phyloP scores from a whole-genome alignment of 2,888 invertebrate genomes.

The Hedya salicella region DNA sequence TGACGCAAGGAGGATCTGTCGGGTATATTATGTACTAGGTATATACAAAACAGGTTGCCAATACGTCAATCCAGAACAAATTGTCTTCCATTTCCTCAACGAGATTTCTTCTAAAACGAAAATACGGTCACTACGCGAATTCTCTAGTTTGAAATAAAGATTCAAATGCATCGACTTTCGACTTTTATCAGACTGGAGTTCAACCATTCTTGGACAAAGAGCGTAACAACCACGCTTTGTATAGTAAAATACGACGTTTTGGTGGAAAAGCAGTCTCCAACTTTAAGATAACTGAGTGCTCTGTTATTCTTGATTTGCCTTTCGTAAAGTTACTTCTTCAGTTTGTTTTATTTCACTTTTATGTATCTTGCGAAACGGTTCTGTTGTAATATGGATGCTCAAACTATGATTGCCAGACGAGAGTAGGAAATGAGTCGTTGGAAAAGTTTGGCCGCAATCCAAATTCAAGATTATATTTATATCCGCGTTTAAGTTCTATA shows the following conservation, averaged over 20 bases:
- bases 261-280: background rate
- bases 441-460: background rate
- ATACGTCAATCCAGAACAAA: background rate
- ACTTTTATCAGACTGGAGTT: constrained; percentile 27
- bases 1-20: too few relatives aligned
- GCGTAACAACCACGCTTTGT: background rate
- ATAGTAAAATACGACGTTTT: constrained; percentile 4
- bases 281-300: constrained; percentile 36
- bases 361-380: constrained; percentile 28
- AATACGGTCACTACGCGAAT: constrained; percentile 13
- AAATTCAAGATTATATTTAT: background rate
- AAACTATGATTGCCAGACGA: constrained; percentile 1
- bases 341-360: constrained; percentile 36
- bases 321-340: constrained; percentile 35
- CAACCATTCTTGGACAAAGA: background rate
- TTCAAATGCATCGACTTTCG: constrained; percentile 40
- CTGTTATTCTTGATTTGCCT: constrained; percentile 39
- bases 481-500: background rate
- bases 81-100: constrained; percentile 1
- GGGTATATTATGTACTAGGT: too few relatives aligned
- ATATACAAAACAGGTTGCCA: too few relatives aligned
- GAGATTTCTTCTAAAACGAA: constrained; percentile 19
- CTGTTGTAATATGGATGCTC: background rate
- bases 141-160: constrained; percentile 39
- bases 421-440: background rate